phyloP scores from a whole-genome alignment of 2,888 invertebrate species.

The Theristus sp. region DNA sequence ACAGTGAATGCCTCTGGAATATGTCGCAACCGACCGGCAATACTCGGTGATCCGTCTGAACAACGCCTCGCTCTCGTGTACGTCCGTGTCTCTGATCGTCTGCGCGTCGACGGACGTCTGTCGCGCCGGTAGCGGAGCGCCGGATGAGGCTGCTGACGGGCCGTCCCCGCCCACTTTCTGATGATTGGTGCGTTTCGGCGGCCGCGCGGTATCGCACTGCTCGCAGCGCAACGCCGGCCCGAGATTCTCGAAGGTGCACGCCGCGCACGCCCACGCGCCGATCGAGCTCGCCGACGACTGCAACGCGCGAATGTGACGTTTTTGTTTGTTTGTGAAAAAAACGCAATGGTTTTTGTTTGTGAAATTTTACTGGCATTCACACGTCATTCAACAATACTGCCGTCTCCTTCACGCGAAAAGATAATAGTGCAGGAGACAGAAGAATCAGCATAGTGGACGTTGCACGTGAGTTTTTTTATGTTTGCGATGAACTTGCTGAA shows the following conservation, averaged over 20 bases:
- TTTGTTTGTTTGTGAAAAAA: no score
- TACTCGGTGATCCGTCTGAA: background rate
- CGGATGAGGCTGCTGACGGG: background rate
- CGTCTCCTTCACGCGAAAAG: background rate
- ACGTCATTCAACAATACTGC: background rate
- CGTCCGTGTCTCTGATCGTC: background rate
- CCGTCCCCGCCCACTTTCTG: background rate
- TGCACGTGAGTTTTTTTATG: no score
- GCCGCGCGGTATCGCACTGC: no score
- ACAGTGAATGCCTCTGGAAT: no score
- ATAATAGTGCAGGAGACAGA: no score
- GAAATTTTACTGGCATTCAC: no score
- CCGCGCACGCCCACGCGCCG: background rate
- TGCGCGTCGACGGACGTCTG: no score
- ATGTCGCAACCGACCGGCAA: background rate
- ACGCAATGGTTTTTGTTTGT: no score
- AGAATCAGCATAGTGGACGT: no score
- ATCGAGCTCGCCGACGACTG: background rate
- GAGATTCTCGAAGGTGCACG: background rate
- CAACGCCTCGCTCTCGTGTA: background rate
- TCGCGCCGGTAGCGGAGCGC: background rate
- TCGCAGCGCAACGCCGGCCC: background rate
- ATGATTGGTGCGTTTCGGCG: background rate
- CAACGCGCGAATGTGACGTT: no score
- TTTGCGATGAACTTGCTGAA: no score